phyloP scores from a whole-genome alignment of 1,140 invertebrate species.

The Lethrus apterus region DNA sequence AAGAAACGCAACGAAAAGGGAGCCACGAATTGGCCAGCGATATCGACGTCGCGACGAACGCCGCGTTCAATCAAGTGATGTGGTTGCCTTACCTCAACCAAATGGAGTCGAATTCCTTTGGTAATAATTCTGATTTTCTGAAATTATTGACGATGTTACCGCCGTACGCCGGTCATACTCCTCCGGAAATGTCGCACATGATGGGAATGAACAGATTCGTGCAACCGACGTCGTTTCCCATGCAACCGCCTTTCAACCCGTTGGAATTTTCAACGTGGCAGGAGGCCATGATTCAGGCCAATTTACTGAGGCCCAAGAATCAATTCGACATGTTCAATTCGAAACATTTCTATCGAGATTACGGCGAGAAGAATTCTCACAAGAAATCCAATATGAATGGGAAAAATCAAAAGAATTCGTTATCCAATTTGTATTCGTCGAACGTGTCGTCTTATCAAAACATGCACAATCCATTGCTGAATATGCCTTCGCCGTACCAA shows the following conservation, averaged over 20 bases:
- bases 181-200: constrained; percentile 46
- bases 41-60: constrained; percentile 57
- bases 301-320: constrained; percentile 37
- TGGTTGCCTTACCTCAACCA: constrained; percentile 63
- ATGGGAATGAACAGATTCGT: constrained; percentile 35
- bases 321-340: constrained; percentile 28
- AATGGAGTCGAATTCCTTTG: constrained; percentile 41
- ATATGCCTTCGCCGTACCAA: constrained; percentile 30
- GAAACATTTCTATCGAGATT: constrained; percentile 25
- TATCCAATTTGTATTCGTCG: constrained; percentile 15
- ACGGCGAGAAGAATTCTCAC: constrained; percentile 23
- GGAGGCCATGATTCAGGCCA: constrained; percentile 50
- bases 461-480: constrained; percentile 32
- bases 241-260: constrained; percentile 47
- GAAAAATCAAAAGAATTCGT: background rate
- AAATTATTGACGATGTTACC: constrained; percentile 42
- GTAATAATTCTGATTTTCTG: constrained; percentile 44
- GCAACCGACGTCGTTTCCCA: constrained; percentile 42
- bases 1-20: constrained; percentile 27
- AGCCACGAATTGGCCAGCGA: constrained; percentile 48
- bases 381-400: constrained; percentile 12
- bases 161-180: constrained; percentile 38
- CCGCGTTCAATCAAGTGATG: constrained; percentile 60
- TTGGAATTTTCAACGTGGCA: constrained; percentile 61
- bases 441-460: constrained; percentile 9